Conservation (phyloP, 2,888 invertebrate species). For the Pseudolycoriella hygida region DNA sequence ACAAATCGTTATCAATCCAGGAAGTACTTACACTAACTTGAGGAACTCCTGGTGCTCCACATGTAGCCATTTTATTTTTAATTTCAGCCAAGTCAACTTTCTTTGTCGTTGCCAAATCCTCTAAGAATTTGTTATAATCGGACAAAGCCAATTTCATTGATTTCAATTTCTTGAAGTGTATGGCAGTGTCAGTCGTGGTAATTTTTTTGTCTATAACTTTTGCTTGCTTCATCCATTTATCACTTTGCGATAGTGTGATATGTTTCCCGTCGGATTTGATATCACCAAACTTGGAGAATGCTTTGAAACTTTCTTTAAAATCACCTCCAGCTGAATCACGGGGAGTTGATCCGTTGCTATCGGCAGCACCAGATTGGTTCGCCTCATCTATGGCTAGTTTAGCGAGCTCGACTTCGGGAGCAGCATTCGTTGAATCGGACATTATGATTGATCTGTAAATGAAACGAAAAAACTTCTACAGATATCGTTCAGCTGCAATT, state of each 20-base stretch:
- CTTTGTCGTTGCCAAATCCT: slow-evolving; percentile 69
- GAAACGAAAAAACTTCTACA: no score
- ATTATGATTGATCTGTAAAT: slow-evolving; percentile 13
- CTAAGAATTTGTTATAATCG: slow-evolving; percentile 72
- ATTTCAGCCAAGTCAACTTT: slow-evolving; percentile 63
- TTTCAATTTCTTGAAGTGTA: slow-evolving; percentile 78
- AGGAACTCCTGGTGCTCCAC: slow-evolving; percentile 57
- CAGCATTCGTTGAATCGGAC: slow-evolving; percentile 13
- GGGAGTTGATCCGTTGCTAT: slow-evolving; percentile 5
- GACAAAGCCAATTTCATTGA: slow-evolving; percentile 53
- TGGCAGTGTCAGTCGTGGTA: slow-evolving; percentile 56
- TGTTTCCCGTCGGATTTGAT: slow-evolving; percentile 43
- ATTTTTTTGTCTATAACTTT: slow-evolving; percentile 44
- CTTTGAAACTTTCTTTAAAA: slow-evolving; percentile 53
- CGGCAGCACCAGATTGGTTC: neutral
- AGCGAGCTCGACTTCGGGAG: slow-evolving; percentile 23
- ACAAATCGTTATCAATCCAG: slow-evolving; percentile 1
- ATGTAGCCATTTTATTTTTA: slow-evolving; percentile 59
- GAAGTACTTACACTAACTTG: slow-evolving; percentile 23
- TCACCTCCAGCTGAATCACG: slow-evolving; percentile 19
- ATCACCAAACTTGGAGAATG: slow-evolving; percentile 52
- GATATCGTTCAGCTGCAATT: no score
- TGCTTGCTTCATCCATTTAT: slow-evolving; percentile 61
- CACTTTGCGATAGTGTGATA: slow-evolving; percentile 48
- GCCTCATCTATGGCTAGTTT: slow-evolving; percentile 19